A percentile compares a stretch with the other conserved stretches of the same genome.
phyloP scores from a whole-genome alignment of 2,888 invertebrate genomes.

The Eulithis testata region DNA sequence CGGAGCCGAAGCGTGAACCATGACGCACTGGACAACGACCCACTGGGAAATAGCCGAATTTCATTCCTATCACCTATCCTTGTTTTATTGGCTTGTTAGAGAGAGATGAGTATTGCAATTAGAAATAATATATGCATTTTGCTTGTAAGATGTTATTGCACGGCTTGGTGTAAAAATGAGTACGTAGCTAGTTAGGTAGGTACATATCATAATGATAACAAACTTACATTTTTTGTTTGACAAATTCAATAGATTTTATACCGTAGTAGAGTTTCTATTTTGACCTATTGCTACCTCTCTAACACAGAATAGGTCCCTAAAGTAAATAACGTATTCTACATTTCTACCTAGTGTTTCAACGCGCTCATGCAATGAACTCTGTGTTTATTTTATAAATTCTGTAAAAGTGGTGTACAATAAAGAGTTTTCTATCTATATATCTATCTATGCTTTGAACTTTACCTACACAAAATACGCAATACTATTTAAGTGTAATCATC shows the following conservation, averaged over 20 bases:
- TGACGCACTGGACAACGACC: slow-evolving; percentile 60
- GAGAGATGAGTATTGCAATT: slow-evolving; percentile 16
- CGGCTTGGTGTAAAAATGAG: slow-evolving; percentile 7
- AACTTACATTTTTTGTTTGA: too few species aligned
- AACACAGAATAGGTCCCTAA: too few species aligned
- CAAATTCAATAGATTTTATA: too few species aligned
- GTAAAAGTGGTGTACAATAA: too few species aligned
- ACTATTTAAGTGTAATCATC: slow-evolving; percentile 1
- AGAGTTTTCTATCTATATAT: too few species aligned
- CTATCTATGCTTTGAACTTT: not conserved
- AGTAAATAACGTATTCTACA: too few species aligned
- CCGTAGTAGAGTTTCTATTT: too few species aligned
- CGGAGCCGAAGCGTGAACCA: slow-evolving; percentile 55
- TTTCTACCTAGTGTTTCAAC: too few species aligned
- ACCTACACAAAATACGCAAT: not conserved
- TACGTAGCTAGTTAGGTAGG: not conserved
- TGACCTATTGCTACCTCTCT: too few species aligned
- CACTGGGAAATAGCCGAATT: slow-evolving; percentile 48
- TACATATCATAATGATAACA: too few species aligned
- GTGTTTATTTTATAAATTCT: too few species aligned
- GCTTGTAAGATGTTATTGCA: slow-evolving; percentile 10
- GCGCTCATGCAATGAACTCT: too few species aligned
- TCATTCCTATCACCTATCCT: slow-evolving; percentile 25
- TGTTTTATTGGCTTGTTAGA: slow-evolving; percentile 23
- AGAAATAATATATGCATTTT: slow-evolving; percentile 18